phyloP scores from a whole-genome alignment of 2,888 invertebrate genomes.

The Branchellion lobata region DNA sequence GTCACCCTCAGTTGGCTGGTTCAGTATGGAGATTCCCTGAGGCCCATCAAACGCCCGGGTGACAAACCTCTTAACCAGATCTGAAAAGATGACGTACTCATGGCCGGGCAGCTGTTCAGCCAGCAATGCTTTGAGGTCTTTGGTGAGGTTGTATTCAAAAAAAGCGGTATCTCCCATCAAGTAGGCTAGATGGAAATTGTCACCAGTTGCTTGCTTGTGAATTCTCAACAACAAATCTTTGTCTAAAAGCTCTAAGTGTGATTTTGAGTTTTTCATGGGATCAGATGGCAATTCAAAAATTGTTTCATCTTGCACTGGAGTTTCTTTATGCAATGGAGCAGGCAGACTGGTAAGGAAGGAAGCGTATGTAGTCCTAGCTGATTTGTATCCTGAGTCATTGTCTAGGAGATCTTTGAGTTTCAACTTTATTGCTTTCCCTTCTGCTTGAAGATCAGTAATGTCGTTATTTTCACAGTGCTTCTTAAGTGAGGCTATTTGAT shows the following conservation, averaged over 20 bases:
- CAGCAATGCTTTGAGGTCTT: neutral
- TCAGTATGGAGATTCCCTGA: neutral
- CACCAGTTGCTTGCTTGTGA: neutral
- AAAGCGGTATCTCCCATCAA: neutral
- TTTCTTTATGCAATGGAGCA: neutral
- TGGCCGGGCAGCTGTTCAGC: neutral
- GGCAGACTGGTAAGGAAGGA: neutral
- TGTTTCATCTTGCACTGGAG: neutral
- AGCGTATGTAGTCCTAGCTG: neutral
- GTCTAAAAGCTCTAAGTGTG: neutral
- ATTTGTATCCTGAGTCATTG: neutral
- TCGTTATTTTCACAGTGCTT: no score
- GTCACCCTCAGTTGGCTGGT: neutral
- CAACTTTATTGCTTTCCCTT: neutral
- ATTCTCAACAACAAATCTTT: neutral
- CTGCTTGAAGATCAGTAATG: neutral
- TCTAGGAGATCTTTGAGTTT: conserved; percentile 3
- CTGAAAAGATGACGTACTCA: neutral
- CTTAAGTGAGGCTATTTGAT: no score
- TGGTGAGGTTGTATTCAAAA: neutral
- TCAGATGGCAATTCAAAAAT: neutral
- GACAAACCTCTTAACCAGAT: neutral
- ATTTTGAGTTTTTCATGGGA: neutral
- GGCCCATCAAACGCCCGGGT: neutral
- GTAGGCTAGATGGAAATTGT: neutral